Base-by-base conservation (phyloP, 1,140 invertebrate species). In the Helicoverpa armigera region DNA sequence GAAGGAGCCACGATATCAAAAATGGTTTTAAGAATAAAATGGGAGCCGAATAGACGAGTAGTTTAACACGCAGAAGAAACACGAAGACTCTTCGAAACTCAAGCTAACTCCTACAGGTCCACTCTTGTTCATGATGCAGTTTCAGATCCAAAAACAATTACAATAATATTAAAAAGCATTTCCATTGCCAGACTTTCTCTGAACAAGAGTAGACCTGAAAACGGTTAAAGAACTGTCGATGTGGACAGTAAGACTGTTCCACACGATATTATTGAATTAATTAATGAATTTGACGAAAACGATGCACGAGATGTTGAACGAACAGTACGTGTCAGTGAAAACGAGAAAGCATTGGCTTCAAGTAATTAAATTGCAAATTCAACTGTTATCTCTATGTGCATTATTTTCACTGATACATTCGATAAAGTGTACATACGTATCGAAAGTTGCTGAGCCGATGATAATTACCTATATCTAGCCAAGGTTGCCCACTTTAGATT, bases 321-420 rank as follows among this genome's bases (percentile, higher is more conserved):
- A n/a, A 56, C 29, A 53, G 16, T 67, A 65, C 14, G 72, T 61
- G 54, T 80, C 69, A 83, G 79, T 83, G 82, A 83, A 78, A 80
- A 78, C 56, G 60, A 80, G 82, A 83, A 80, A 83, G 82, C 80
- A 13, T 51, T 9, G 18, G 74, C 35, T 69, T 76, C 53, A 54
- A 70, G 48, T 79, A 60, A 75, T 75, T 75, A 75, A 82, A 81
- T 79, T 70, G 76, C 79, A 61, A 74, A 81, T 70, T 54, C 51
- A 72, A 61, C 10, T 72, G 48, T 80, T 80, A 72, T 74, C 72
- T 75, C 12, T 65, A 63, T 60, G n/a, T 60, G 70, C 50, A 75
- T 74, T 54, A 63, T 58, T 67, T 78, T 72, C 77, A 72, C 54
- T 79, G 77, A 79, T 70, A 51, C 75, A 50, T 72, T 54, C 77